Evolutionary conservation across 2,888 invertebrate species (phyloP).

Genomic region (Drosophila maculinotata): DNA sequence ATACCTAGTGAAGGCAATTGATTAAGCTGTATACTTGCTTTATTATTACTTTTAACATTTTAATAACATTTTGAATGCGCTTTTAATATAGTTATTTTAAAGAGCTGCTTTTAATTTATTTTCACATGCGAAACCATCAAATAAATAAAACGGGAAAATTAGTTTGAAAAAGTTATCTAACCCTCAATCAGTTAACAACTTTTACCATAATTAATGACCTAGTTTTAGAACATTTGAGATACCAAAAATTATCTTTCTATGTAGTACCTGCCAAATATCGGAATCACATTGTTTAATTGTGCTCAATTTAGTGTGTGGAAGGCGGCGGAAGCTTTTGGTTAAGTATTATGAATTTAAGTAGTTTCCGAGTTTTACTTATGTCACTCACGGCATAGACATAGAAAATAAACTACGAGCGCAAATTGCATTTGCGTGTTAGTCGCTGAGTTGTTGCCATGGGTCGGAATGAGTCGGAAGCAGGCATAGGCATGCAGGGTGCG

Average conservation of each 20-base stretch:
- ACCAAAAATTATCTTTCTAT: background rate
- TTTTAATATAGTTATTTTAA: constrained; percentile 45
- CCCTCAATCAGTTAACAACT: background rate
- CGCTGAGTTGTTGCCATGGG: constrained; percentile 16
- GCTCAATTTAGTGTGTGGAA: constrained; percentile 1
- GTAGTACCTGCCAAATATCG: constrained; percentile 2
- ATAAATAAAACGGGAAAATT: background rate
- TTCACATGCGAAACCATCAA: too few relatives aligned
- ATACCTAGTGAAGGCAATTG: background rate
- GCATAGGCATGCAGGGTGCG: background rate
- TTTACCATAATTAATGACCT: background rate
- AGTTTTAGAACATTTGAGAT: background rate
- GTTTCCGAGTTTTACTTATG: constrained; percentile 20
- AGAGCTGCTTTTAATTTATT: constrained; percentile 43
- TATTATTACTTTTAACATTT: background rate
- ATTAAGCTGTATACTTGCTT: background rate
- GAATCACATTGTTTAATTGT: constrained; percentile 48
- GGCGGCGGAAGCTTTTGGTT: constrained; percentile 2
- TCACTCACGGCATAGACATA: constrained; percentile 38
- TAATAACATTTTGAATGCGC: background rate
- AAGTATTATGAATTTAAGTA: background rate
- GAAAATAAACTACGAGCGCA: constrained; percentile 60
- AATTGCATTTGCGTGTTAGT: constrained; percentile 76
- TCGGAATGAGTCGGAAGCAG: constrained; percentile 1
- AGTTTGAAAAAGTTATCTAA: background rate